These are phyloP conservation scores for Ormyrus pomaceus DNA, from an alignment of 2,888 invertebrate genomes.

Conservation along the genomic window DNA sequence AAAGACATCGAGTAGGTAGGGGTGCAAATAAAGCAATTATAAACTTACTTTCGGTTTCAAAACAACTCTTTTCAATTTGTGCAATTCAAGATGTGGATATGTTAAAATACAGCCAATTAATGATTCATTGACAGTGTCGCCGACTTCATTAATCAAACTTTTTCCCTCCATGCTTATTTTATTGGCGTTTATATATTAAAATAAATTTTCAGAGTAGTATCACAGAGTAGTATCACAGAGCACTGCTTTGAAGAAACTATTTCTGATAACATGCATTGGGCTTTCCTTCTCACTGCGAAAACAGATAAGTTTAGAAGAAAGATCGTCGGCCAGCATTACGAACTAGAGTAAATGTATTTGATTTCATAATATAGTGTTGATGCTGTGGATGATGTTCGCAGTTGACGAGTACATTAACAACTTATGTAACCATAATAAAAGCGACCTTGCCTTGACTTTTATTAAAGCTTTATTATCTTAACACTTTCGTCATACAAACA, in stretches of 20 bases:
- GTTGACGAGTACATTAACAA: constrained; percentile 11
- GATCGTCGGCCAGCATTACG: constrained; percentile 16
- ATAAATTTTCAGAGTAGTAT: not conserved
- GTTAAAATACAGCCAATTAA: constrained; percentile 65
- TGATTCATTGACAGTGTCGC: constrained; percentile 67
- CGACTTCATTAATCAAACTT: constrained; percentile 67
- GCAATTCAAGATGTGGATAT: constrained; percentile 70
- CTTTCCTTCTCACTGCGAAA: not conserved
- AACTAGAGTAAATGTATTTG: constrained; percentile 2
- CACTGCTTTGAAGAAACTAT: too few relatives aligned
- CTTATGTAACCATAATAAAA: constrained; percentile 42
- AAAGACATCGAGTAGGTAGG: not conserved
- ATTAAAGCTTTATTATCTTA: not conserved
- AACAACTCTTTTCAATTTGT: constrained; percentile 66
- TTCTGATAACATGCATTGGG: not conserved
- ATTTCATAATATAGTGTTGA: constrained; percentile 30
- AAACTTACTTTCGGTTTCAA: constrained; percentile 66
- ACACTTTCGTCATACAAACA: too few relatives aligned
- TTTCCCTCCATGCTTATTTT: constrained; percentile 60
- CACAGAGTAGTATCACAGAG: not conserved
- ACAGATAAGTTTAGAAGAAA: constrained; percentile 22
- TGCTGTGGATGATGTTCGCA: constrained; percentile 5
- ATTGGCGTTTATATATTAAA: not conserved
- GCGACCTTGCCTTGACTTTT: constrained; percentile 35
- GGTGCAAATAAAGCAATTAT: not conserved